Evolutionary conservation across 2,797 vertebrate genomes (phyloP), one percentile per base, ranked within the genome.

Genomic region (Champsocephalus esox): DNA sequence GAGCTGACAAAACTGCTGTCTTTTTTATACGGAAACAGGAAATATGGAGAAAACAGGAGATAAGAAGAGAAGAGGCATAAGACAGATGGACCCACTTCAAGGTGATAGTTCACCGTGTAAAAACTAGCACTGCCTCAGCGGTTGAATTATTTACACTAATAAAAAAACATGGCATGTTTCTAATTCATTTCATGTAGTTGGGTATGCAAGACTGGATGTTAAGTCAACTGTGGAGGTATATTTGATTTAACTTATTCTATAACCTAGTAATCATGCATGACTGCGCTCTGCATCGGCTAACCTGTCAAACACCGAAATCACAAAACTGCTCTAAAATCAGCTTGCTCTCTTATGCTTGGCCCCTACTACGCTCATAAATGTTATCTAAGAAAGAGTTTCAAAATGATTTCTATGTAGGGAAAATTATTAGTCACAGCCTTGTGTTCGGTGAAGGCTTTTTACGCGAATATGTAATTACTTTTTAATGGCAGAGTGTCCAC

Each of bases 91-190:
- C 32, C 32, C 1, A 9, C 19, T 59, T 48, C 14, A 8, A 21
- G 12, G 60, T 59, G 54, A 48, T 2, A 0, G 46, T 65, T 44
- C n/a, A 60, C 8, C 9, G 6, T 38, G 66, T 55, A 65, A 48
- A 77, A 81, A 57, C 5, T 57, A 52, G 12, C 45, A 21, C 57
- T 34, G 16, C 56, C 44, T 65, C 1, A n/a, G 24, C 77, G 38
- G 45, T 70, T 89, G 5, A 85, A 88, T 82, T 81, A 88, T 88
- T 86, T 43, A 89, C 55, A 73, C 43, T n/a, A 66, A 84, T 87
- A 79, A 77, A 79, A 76, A 85, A 81, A 84, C 45, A 66, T 68
- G 60, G 69, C 46, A 70, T 76, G 80, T 85, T 62, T 46, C 57
- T 54, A 75, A 75, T 71, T 64, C 12, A 50, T 28, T 38, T 68